Conservation (phyloP, 2,113 vertebrate genomes). For the Hippocampus barbouri region DNA sequence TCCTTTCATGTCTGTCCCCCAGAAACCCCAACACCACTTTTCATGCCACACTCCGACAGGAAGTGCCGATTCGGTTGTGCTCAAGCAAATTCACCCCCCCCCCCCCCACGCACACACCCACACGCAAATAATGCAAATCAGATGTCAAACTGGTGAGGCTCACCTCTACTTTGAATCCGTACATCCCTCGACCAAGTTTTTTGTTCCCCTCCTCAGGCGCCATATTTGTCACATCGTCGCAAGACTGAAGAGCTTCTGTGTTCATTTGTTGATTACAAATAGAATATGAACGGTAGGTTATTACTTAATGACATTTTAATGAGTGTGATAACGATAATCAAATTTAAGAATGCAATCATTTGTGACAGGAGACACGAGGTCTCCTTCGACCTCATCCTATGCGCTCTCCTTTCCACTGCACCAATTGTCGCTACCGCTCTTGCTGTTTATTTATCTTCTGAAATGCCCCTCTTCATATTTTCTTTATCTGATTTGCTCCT, state of each 20-base stretch:
- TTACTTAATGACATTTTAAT: constrained; percentile 64
- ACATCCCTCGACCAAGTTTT: background rate
- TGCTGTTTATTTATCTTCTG: constrained; percentile 20
- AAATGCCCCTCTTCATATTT: constrained; percentile 26
- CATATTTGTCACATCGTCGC: background rate
- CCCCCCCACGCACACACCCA: background rate
- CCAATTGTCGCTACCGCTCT: constrained; percentile 13
- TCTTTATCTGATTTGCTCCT: constrained; percentile 23
- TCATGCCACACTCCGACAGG: constrained; percentile 16
- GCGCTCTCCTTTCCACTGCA: background rate
- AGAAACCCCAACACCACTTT: constrained; percentile 21
- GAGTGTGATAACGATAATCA: constrained; percentile 61
- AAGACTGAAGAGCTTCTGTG: constrained; percentile 1
- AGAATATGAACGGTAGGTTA: constrained; percentile 23
- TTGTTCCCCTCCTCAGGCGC: background rate
- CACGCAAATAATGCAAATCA: background rate
- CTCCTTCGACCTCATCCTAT: constrained; percentile 4
- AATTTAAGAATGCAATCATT: constrained; percentile 51
- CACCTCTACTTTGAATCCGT: too few species aligned
- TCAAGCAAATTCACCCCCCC: background rate
- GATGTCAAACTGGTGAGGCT: background rate
- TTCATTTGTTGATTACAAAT: constrained; percentile 13
- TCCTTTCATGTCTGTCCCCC: constrained; percentile 33
- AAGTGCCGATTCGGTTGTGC: background rate
- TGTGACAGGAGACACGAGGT: constrained; percentile 43